phyloP scores from a whole-genome alignment of 2,113 vertebrate genomes.

The Nerophis ophidion region DNA sequence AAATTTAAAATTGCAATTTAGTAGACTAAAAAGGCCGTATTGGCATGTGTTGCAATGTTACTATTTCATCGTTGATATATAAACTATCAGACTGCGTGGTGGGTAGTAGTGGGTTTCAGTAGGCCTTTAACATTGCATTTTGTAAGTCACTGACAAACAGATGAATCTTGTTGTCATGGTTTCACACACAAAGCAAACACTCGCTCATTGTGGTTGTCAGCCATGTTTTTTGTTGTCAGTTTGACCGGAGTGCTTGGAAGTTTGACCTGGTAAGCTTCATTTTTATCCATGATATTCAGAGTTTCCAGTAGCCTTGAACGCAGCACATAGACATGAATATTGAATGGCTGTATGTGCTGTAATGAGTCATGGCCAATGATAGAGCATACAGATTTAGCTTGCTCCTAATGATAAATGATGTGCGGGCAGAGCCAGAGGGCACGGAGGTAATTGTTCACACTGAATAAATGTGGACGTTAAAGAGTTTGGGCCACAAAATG shows the following conservation, averaged over 20 bases:
- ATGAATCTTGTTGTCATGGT: too few relatives aligned
- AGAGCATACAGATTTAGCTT: neutral
- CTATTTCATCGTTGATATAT: too few relatives aligned
- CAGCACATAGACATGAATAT: constrained; percentile 3
- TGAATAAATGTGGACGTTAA: constrained; percentile 4
- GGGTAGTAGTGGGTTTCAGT: too few relatives aligned
- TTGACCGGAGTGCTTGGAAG: neutral
- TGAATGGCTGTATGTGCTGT: neutral
- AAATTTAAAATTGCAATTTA: too few relatives aligned
- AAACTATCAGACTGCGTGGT: too few relatives aligned
- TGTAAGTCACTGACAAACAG: too few relatives aligned
- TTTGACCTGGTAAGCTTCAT: neutral
- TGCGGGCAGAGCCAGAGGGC: constrained; percentile 4
- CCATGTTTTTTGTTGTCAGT: neutral
- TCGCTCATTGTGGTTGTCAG: neutral
- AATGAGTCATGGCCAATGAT: constrained; percentile 6
- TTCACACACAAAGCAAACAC: neutral
- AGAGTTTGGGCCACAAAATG: neutral
- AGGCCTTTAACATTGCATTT: too few relatives aligned
- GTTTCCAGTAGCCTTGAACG: neutral
- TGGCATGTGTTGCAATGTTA: too few relatives aligned
- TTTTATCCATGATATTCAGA: too few relatives aligned
- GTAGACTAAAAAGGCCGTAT: too few relatives aligned
- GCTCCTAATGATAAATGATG: neutral
- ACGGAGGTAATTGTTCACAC: constrained; percentile 6